Conservation (phyloP, 2,888 invertebrate species). For the Nomada fabriciana region DNA sequence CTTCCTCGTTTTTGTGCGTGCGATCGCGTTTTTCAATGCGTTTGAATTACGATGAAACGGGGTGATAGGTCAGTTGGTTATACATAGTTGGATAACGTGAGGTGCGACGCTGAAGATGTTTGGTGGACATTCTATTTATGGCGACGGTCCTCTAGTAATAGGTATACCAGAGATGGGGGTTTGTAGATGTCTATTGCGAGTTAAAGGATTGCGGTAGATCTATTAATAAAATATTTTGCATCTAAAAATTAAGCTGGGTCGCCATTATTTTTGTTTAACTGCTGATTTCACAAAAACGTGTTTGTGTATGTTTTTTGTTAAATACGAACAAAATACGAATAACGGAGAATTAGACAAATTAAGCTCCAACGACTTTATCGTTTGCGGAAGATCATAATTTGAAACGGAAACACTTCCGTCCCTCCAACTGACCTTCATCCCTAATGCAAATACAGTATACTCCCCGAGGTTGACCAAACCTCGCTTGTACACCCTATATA, state of each 20-base stretch:
- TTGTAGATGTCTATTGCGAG: too few species aligned
- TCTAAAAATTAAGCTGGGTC: too few species aligned
- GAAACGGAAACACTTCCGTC: slow-evolving; percentile 13
- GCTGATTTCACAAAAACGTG: background rate
- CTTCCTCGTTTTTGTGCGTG: slow-evolving; percentile 1
- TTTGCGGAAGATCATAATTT: slow-evolving; percentile 5
- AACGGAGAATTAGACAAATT: background rate
- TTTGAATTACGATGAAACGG: too few species aligned
- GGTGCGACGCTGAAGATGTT: too few species aligned
- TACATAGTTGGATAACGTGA: too few species aligned
- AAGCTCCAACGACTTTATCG: background rate
- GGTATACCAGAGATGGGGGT: too few species aligned
- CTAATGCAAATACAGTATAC: slow-evolving; percentile 28
- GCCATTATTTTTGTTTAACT: background rate
- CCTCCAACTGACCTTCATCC: slow-evolving; percentile 11
- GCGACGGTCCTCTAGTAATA: too few species aligned
- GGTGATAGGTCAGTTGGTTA: too few species aligned
- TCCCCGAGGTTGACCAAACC: slow-evolving; percentile 14
- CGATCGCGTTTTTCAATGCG: background rate
- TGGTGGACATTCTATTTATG: too few species aligned
- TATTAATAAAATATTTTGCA: too few species aligned
- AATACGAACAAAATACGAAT: background rate
- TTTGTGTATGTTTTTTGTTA: background rate
- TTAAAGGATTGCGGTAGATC: too few species aligned
- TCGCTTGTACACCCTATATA: background rate